Evolutionary conservation across 1,140 invertebrate genomes (phyloP).

Genomic region (Stegodyphus mimosarum): DNA sequence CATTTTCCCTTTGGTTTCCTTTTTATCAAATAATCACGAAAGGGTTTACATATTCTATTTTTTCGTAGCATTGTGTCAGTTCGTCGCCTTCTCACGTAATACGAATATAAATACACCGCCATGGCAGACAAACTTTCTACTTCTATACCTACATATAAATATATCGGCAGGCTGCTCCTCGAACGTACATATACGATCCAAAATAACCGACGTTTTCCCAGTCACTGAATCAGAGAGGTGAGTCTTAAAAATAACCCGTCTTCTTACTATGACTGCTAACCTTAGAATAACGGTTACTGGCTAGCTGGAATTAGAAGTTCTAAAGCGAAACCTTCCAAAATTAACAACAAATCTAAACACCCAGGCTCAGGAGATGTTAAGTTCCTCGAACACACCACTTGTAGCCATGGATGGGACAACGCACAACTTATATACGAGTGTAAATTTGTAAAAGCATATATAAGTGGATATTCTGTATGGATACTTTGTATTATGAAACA

Average conservation of each 20-base stretch:
- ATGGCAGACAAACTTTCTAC: slow-evolving; percentile 32
- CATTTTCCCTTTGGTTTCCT: too few species aligned
- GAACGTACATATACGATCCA: slow-evolving; percentile 57
- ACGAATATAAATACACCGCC: neutral
- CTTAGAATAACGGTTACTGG: slow-evolving; percentile 61
- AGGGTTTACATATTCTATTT: too few species aligned
- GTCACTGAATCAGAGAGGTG: slow-evolving; percentile 53
- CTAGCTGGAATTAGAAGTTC: slow-evolving; percentile 80
- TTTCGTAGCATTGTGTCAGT: too few species aligned
- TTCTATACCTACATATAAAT: slow-evolving; percentile 56
- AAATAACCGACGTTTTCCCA: slow-evolving; percentile 55
- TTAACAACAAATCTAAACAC: slow-evolving; percentile 85
- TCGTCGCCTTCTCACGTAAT: too few species aligned
- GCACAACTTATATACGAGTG: neutral
- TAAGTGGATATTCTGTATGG: neutral
- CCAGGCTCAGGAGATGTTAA: slow-evolving; percentile 51
- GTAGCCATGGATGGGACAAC: slow-evolving; percentile 26
- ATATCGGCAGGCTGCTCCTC: slow-evolving; percentile 50
- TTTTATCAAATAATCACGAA: too few species aligned
- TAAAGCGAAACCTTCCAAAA: slow-evolving; percentile 83
- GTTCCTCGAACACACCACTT: slow-evolving; percentile 33
- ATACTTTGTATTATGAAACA: neutral
- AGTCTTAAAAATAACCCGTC: slow-evolving; percentile 60
- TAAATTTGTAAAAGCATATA: neutral
- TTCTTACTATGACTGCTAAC: slow-evolving; percentile 59